These are phyloP conservation scores for Elegia similella DNA, from an alignment of 2,888 invertebrate genomes.

Conservation along the genomic window DNA sequence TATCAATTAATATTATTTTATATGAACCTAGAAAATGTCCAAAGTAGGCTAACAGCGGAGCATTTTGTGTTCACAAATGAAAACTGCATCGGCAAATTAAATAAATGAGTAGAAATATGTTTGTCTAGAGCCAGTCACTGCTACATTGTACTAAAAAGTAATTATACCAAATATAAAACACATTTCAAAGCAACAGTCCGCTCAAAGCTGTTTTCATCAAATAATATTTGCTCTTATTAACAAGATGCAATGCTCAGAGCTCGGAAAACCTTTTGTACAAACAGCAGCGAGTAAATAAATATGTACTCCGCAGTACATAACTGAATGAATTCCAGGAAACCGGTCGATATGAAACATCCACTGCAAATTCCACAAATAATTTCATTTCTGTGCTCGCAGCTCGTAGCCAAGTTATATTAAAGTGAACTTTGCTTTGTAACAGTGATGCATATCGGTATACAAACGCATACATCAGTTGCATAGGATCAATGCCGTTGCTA, in stretches of 20 bases:
- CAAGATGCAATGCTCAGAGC: background rate
- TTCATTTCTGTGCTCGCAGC: constrained; percentile 1
- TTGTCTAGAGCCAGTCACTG: too few relatives aligned
- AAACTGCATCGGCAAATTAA: too few relatives aligned
- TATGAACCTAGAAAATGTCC: too few relatives aligned
- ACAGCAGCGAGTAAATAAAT: background rate
- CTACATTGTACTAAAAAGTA: too few relatives aligned
- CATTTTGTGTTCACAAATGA: too few relatives aligned
- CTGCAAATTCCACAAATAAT: background rate
- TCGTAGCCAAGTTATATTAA: constrained; percentile 1
- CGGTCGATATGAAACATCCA: constrained; percentile 9
- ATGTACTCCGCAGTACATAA: background rate
- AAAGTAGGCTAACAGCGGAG: too few relatives aligned
- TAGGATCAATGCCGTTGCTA: constrained; percentile 16
- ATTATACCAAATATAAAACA: too few relatives aligned
- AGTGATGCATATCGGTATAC: background rate
- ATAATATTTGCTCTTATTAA: background rate
- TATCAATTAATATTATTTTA: too few relatives aligned
- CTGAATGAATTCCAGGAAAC: background rate
- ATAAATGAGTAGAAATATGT: too few relatives aligned
- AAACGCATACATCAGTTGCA: constrained; percentile 11
- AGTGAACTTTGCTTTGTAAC: constrained; percentile 2
- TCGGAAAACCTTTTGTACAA: background rate
- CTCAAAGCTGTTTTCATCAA: background rate
- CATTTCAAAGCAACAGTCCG: too few relatives aligned